Evolutionary conservation across 1,140 invertebrate species (phyloP), one percentile per base, ranked within the genome.

Genomic region (Rhagoletis pomonella): DNA sequence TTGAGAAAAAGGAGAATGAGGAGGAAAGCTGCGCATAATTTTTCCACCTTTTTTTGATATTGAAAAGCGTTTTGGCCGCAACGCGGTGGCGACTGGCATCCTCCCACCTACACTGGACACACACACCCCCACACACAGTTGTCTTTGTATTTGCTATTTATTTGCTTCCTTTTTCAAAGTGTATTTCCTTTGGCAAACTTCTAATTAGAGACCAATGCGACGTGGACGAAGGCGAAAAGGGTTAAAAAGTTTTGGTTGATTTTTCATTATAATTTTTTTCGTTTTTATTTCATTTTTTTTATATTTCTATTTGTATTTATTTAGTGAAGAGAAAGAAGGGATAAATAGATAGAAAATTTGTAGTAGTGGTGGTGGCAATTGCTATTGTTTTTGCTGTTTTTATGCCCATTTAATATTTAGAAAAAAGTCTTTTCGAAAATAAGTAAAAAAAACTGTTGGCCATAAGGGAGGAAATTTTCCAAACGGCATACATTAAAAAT

Each of bases 401-500:
- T 44, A 39, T 44, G 39, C 42, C 39, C 64, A 67, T 67, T n/a
- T 6, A 73, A 73, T 73, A 73, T 73, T 73, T 17, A 67, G 39
- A 59, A 62, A 4, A 62, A 73, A 44, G 42, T 73, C 12, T 47
- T 69, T 69, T 47, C 14, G 67, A 73, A 44, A 73, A 73, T 44
- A 55, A 62, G 60, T 9, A 62, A 14, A 81, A 55, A 55, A 6
- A 81, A 81, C 17, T 81, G n/a, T 7, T 50, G 2, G n/a, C 47
- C 19, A 1, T 6, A 81, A n/a, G 73, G 73, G 73, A 42, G 73
- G 73, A 81, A 81, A 81, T 81, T 55, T 50, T n/a, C 44, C 73
- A 55, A 81, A 81, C 39, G 44, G 73, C n/a, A 81, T 81, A 81
- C 73, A 81, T 81, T 81, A 81, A 81, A 81, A 81, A 17, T 81